Evolutionary conservation across 2,113 vertebrate species (phyloP).

Genomic region (Elgaria multicarinata): DNA sequence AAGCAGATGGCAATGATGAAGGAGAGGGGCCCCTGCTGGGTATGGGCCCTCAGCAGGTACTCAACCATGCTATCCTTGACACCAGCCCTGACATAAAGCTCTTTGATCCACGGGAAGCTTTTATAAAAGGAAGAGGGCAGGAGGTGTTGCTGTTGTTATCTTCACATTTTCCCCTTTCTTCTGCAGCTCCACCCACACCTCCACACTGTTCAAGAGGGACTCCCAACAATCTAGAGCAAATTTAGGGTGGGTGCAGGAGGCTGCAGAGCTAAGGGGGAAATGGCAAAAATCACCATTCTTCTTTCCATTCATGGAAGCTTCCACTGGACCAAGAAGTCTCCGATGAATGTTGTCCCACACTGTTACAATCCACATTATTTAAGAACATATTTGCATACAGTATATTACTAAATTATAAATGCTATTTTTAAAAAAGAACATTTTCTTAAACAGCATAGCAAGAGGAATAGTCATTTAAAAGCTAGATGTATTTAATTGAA

Average conservation of each 20-base stretch:
- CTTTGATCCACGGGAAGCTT: background rate
- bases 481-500: slow-evolving; percentile 12
- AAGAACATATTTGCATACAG: background rate
- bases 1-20: no score
- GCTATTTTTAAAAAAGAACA: background rate
- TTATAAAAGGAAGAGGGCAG: background rate
- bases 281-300: no score
- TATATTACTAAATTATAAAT: background rate
- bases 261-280: no score
- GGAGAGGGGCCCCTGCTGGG: no score
- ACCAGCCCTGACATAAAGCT: no score
- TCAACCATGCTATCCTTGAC: background rate
- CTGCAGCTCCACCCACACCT: no score
- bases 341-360: background rate
- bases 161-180: background rate
- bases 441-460: slow-evolving; percentile 27
- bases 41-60: background rate
- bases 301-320: no score
- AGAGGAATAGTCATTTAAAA: slow-evolving; percentile 30
- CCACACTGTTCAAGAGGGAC: no score
- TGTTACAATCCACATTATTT: background rate
- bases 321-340: background rate
- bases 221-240: no score
- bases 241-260: no score
- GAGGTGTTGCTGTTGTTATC: background rate